Evolutionary conservation across 2,888 invertebrate genomes (phyloP), one percentile per base, ranked within the genome.

Genomic region (Carcina quercana): DNA sequence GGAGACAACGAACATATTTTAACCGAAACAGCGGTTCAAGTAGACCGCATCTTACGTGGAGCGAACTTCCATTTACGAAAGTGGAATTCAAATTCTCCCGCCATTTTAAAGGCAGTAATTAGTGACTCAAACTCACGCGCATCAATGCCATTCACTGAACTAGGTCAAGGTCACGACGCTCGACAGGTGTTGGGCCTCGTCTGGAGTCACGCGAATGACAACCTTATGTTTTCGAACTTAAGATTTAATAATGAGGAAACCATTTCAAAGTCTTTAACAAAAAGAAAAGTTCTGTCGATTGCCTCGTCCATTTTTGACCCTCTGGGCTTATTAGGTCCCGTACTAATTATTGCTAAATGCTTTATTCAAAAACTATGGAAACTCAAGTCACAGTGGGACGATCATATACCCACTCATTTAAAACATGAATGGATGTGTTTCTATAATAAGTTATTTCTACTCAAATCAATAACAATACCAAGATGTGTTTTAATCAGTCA

Each of bases 251-350:
- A 19, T 2, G 19, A 27, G 12, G 7, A 11, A 13, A 25, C 25
- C 7, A 13, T n/a, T n/a, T n/a, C 25, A 7, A 13, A 22, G 8
- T 19, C 5, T n/a, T 27, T 34, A 24, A 38, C 38, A 1, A 38
- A 38, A 25, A 17, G 34, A 24, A 34, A 25, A 25, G 13, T 40
- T 10, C 28, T 40, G 30, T 40, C 39, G 8, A 17, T 25, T 14
- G 30, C 30, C 25, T 36, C 39, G 7, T 22, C 31, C 8, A 32
- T 34, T 4, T 40, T 34, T 13, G 36, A 40, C 10, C 36, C 39
- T 0, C n/a, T 36, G 5, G 41, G 41, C 2, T 11, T 37, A 4
- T n/a, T 41, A 15, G 28, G 17, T n/a, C 33, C 40, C 1, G 15
- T 31, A 1, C 7, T 37, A 12, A 34, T 40, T 20, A 30, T 28